Base-by-base conservation (phyloP, 2,797 vertebrate genomes). In the Oceanodroma leucorhoa region DNA sequence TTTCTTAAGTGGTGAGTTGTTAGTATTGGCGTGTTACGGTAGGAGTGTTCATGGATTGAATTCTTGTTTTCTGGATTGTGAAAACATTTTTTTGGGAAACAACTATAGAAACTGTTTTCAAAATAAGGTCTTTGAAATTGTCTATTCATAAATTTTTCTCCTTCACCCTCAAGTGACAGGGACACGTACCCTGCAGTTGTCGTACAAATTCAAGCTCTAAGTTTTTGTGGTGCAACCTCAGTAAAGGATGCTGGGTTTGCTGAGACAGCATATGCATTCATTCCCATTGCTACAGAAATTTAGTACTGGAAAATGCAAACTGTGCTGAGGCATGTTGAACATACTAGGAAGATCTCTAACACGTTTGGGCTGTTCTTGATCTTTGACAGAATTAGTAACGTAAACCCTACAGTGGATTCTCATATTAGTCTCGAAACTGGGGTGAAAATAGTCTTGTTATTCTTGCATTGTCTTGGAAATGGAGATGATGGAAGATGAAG, bases 1-100 rank as follows among this genome's bases (percentile, higher is more conserved):
- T 83, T 93, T 82, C 84, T 88, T 36, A 20, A 50, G 89, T 75
- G 95, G 89, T 0, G 27, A 67, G 83, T 26, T 89, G 92, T 95
- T 92, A 7, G 79, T 58, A 10, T 91, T 94, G 92, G 89, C 23
- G 2, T 61, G 30, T 46, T 75, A 4, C 76, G 61, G 29, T 4
- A 81, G 94, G 82, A 83, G 51, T 6, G 58, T 66, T 95, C 2
- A 0, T 22, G 69, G 20, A 11, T 61, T 38, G 79, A 5, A 53
- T 95, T 55, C 69, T 60, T 89, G 90, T 89, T 91, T 43, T 43
- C 50, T 48, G 76, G 57, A 22, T 51, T n/a, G 58, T 75, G 91
- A 57, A 95, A 88, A 92, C 69, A 8, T 34, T 64, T 60, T 66
- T 48, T 32, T 14, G 22, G 27, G 22, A 14, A 92, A 34, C 46